A percentile compares a stretch with the other conserved stretches of the same genome.
Conservation (phyloP, 2,113 vertebrate genomes). For the Psilopogon haemacephalus region DNA sequence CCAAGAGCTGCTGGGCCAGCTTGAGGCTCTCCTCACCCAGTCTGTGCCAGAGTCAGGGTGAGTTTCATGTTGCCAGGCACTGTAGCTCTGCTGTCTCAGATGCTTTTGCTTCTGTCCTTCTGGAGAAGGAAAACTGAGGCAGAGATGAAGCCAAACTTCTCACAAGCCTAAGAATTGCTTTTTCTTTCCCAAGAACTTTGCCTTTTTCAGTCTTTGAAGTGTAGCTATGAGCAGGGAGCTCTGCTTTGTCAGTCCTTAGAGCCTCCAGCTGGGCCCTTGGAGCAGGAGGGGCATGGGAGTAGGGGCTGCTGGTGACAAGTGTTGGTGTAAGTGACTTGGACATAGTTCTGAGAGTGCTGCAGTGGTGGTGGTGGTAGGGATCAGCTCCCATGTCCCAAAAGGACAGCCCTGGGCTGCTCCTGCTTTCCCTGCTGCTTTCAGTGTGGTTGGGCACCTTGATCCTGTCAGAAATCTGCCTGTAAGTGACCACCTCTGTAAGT, state of each 20-base stretch:
- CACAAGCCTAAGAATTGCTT: not conserved
- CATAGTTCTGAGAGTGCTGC: not conserved
- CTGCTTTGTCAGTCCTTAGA: not conserved
- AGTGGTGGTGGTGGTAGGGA: fast-evolving
- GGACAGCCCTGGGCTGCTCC: not conserved
- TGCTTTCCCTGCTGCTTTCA: not conserved
- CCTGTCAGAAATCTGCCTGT: not conserved
- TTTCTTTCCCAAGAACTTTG: not conserved
- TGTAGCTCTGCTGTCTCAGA: not conserved
- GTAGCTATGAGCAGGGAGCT: not conserved
- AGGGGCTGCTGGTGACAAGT: not conserved
- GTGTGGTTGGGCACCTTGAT: not conserved
- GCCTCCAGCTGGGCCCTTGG: not conserved
- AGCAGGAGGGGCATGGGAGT: not conserved
- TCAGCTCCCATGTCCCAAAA: not conserved
- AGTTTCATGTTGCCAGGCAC: not conserved
- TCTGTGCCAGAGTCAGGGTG: fast-evolving
- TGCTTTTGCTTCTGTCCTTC: not conserved
- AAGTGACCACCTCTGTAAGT: too few relatives aligned
- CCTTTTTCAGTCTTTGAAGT: not conserved
- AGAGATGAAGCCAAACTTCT: not conserved
- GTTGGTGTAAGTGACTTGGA: not conserved
- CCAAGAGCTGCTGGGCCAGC: fast-evolving
- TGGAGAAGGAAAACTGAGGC: not conserved
- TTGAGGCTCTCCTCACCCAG: not conserved